Conservation (phyloP, 2,797 vertebrate genomes). For the Liasis olivaceus region DNA sequence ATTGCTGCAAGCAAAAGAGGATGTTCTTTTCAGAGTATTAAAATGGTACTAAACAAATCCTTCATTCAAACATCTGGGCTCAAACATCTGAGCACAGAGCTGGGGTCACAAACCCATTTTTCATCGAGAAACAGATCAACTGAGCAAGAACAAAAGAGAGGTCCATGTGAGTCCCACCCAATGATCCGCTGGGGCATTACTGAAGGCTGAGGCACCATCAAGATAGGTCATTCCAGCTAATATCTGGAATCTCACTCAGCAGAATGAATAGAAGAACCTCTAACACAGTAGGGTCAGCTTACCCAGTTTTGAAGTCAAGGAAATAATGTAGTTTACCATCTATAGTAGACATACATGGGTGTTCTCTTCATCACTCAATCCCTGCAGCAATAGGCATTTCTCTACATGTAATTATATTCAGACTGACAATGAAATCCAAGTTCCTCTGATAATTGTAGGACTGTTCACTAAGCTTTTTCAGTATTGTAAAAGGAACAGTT, state of each 20-base stretch:
- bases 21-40: conserved; percentile 66
- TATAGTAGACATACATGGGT: background rate
- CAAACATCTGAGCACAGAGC: background rate
- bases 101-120: background rate
- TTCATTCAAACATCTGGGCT: conserved; percentile 54
- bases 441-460: background rate
- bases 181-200: background rate
- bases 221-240: too few species aligned
- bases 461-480: background rate
- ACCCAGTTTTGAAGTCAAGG: background rate
- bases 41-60: conserved; percentile 48
- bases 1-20: conserved; percentile 52
- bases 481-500: background rate
- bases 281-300: background rate
- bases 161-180: conserved; percentile 27
- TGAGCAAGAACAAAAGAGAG: background rate
- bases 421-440: background rate
- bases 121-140: background rate
- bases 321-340: background rate
- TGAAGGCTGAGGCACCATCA: background rate
- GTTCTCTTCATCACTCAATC: background rate
- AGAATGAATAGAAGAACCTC: background rate
- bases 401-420: background rate
- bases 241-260: background rate
- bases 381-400: background rate